Evolutionary conservation across 2,888 invertebrate genomes (phyloP), one percentile per base, ranked within the genome.

Genomic region (Diplolepis rosae): DNA sequence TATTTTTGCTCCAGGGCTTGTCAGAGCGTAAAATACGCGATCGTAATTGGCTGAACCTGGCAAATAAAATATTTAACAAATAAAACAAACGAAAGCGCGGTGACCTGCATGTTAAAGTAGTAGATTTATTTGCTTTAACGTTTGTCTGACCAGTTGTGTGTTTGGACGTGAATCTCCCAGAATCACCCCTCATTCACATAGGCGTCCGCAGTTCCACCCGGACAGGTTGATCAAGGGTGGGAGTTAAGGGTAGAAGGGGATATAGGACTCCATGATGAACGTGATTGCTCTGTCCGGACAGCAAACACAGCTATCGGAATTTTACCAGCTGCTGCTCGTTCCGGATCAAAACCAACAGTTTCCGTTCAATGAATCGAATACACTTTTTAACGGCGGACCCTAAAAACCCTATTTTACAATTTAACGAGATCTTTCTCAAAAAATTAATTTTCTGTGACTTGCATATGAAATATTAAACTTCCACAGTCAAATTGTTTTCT

Each of bases 21-120:
- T 61, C 27, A n/a, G 61, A 61, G 61, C 61, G 24, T 61, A 61
- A 61, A 61, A 61, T 61, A 24, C 35, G 61, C 39, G 61, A 61
- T 61, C 82, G 84, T 85, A 85, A 85, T 85, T 85, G 85, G 86
- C 86, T 80, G 79, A 83, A 83, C 84, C 85, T 85, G 82, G 84
- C 83, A 86, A 88, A 87, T 87, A 84, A 88, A 88, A 88, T 88
- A 88, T 88, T 87, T 86, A 87, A 88, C 86, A 86, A 88, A 88
- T 88, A 88, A 88, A 88, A 88, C 88, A 88, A 88, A 88, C 88
- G 86, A 80, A 83, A 83, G 79, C 83, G 81, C 81, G 86, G 84
- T 86, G 88, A 88, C 86, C 88, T 87, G 88, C 88, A 88, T 88
- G 88, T 84, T 85, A 87, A 88, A 88, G 87, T 83, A 85, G 87